Conservation (phyloP, 2,797 vertebrate genomes). For the Takifugu rubripes region DNA sequence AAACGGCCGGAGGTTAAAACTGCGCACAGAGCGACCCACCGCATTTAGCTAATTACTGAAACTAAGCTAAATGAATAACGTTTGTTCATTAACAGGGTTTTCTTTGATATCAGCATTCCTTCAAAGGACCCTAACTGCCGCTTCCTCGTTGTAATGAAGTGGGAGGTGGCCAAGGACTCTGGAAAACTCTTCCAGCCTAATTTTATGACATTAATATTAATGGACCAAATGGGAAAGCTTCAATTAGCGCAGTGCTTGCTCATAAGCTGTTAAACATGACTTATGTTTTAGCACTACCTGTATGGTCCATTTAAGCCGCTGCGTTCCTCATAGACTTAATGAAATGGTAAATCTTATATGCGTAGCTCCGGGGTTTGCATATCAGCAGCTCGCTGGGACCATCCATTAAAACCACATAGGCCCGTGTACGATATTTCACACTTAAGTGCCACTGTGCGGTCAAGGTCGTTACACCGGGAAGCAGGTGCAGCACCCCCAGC, state of each 20-base stretch:
- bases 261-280: slow-evolving; percentile 58
- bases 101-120: neutral
- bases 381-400: slow-evolving; percentile 22
- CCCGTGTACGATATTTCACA: slow-evolving; percentile 18
- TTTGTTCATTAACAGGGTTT: neutral
- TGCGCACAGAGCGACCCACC: neutral
- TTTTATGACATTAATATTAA: slow-evolving; percentile 52
- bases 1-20: too few relatives aligned
- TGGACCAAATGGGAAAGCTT: slow-evolving; percentile 41
- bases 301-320: slow-evolving; percentile 47
- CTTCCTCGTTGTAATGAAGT: slow-evolving; percentile 11
- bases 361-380: slow-evolving; percentile 17
- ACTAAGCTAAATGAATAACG: neutral
- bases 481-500: slow-evolving; percentile 1
- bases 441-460: slow-evolving; percentile 13
- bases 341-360: slow-evolving; percentile 53
- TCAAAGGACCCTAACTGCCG: neutral
- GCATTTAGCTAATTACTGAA: too few relatives aligned
- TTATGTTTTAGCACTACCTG: slow-evolving; percentile 48
- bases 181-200: slow-evolving; percentile 27
- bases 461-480: slow-evolving; percentile 28
- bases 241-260: slow-evolving; percentile 54
- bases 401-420: slow-evolving; percentile 39
- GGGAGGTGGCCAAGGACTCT: slow-evolving; percentile 15
- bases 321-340: slow-evolving; percentile 52